These are phyloP conservation scores for Ophraella communa DNA, from an alignment of 2,888 invertebrate species.

Conservation along the genomic window DNA sequence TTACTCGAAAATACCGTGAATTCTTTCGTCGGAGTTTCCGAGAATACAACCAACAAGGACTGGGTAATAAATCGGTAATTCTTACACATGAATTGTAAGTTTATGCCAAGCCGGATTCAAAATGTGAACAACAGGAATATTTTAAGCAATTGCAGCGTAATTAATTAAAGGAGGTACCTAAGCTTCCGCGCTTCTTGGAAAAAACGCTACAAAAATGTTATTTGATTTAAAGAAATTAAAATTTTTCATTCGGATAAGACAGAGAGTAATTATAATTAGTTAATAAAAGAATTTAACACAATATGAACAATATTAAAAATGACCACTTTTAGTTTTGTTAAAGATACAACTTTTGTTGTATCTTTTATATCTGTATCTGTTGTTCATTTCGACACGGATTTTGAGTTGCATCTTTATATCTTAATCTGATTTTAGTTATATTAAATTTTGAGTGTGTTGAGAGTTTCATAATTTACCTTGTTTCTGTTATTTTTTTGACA, in stretches of 20 bases:
- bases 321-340: too few species aligned
- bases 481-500: too few species aligned
- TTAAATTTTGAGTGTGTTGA: too few species aligned
- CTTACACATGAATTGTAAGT: constrained; percentile 19
- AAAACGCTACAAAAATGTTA: background rate
- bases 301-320: too few species aligned
- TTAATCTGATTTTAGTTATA: too few species aligned
- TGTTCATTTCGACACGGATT: too few species aligned
- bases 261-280: too few species aligned
- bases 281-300: too few species aligned
- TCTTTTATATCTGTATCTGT: too few species aligned
- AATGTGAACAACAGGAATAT: constrained; percentile 18
- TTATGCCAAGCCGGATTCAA: constrained; percentile 17
- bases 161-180: constrained; percentile 17
- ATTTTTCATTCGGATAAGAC: background rate
- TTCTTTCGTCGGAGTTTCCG: constrained; percentile 34
- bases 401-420: too few species aligned
- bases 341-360: too few species aligned
- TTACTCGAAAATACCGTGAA: constrained; percentile 29
- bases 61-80: constrained; percentile 28
- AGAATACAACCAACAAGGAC: constrained; percentile 29
- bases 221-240: background rate
- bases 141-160: constrained; percentile 14
- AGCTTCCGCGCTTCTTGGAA: background rate
- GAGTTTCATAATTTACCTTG: too few species aligned